phyloP scores from a whole-genome alignment of 2,113 vertebrate genomes.

The Gallinago paraguaiae region DNA sequence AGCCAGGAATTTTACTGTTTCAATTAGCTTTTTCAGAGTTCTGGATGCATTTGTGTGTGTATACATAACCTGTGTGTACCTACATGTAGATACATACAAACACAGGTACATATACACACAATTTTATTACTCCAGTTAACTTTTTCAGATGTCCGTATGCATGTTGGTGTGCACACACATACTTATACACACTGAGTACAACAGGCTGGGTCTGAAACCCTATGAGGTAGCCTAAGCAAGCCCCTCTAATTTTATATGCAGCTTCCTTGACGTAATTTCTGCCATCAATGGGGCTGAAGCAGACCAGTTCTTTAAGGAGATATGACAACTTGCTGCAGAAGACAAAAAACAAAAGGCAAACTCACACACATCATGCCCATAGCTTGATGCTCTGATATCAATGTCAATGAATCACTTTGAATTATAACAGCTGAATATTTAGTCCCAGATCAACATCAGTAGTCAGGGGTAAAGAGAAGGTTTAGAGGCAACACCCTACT shows the following conservation, averaged over 20 bases:
- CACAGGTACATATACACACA: background rate
- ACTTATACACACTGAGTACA: background rate
- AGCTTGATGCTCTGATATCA: background rate
- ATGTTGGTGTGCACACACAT: background rate
- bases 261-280: background rate
- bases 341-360: background rate
- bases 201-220: background rate
- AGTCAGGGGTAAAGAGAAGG: background rate
- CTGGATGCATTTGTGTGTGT: fast-evolving
- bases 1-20: background rate
- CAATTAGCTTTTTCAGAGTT: background rate
- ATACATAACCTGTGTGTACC: background rate
- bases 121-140: background rate
- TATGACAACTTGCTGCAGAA: background rate
- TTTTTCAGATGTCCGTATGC: background rate
- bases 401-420: background rate
- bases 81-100: background rate
- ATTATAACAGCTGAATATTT: background rate
- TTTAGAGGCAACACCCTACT: background rate
- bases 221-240: background rate
- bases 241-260: background rate
- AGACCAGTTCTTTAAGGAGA: background rate
- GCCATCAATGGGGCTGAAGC: background rate
- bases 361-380: background rate
- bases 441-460: background rate